These are phyloP conservation scores for Lynx canadensis DNA, from an alignment of 2,113 vertebrate species.

Conservation along the genomic window DNA sequence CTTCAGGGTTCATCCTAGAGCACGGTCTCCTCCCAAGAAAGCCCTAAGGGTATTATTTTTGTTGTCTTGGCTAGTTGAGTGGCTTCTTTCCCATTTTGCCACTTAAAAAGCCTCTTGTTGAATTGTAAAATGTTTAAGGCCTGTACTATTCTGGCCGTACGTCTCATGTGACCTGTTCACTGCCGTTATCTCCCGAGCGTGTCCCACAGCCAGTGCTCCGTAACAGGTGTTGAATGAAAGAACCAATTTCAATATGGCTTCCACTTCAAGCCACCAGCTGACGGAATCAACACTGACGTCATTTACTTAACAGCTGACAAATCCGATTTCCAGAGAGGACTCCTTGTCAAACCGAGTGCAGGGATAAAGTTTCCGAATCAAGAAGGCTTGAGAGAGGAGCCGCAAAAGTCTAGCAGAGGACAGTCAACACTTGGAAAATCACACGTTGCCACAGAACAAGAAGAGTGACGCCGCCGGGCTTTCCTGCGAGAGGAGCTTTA, in stretches of 20 bases:
- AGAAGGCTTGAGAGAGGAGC: background rate
- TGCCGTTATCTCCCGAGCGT: background rate
- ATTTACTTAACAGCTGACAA: background rate
- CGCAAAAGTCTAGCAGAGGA: background rate
- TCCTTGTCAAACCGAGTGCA: background rate
- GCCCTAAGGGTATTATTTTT: background rate
- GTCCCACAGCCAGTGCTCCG: rapidly evolving
- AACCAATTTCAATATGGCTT: background rate
- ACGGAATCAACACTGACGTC: background rate
- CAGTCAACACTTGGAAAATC: background rate
- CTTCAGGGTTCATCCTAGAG: background rate
- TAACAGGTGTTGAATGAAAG: background rate
- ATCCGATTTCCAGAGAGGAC: background rate
- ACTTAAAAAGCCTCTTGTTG: background rate
- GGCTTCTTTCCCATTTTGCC: background rate
- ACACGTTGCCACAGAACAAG: background rate
- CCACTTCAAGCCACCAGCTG: background rate
- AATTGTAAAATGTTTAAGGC: background rate
- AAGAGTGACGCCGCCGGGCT: background rate
- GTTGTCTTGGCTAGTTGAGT: background rate
- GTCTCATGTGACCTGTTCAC: background rate
- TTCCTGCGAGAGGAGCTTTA: background rate
- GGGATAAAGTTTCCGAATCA: background rate
- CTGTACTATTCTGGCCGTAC: background rate
- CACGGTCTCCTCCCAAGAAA: background rate